Base-by-base conservation (phyloP, 2,888 invertebrate genomes). In the Nycteola revayana region DNA sequence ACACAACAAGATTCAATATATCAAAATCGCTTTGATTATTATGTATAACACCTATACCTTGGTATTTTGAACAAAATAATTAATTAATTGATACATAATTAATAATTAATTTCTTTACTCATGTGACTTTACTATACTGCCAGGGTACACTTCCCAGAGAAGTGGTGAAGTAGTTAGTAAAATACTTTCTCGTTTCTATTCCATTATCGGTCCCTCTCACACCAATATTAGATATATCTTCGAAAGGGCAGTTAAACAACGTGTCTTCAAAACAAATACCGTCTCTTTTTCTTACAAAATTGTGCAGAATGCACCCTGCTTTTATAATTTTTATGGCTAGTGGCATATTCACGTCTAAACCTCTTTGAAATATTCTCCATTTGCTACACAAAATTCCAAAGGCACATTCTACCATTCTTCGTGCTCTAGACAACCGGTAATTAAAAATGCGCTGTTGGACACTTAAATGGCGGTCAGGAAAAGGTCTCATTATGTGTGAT, bases 401-500 rank as follows among this genome's bases (percentile, higher is more conserved):
- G 37, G 50, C 53, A 46, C 54, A 52, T 31, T 61, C 57, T 25
- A 60, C 51, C 11, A 44, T 40, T 44, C 49, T 50, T 42, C 58
- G 45, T 18, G 58, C 58, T 32, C 29, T 29, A 22, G 32, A 36
- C 20, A 36, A 29, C 9, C 41, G 31, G 20, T 36, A 33, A 8
- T 41, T 36, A 27, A 41, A 41, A 32, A 29, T 36, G 22, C 32
- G 28, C 27, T 41, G 28, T 29, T 32, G 27, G 9, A 18, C 9
- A 32, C 24, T 33, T 17, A 26, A 10, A 36, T 32, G 28, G 25
- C 18, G 25, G 18, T 23, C 30, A 24, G 33, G 20, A 27, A 26
- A 37, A 8, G 37, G 32, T 24, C 28, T 23, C 32, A 32, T 32
- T 10, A 31, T 14, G 11, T 22, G 21, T 7, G 10, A 11, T 10